Conservation (phyloP, 2,888 invertebrate species). For the Automeris io region DNA sequence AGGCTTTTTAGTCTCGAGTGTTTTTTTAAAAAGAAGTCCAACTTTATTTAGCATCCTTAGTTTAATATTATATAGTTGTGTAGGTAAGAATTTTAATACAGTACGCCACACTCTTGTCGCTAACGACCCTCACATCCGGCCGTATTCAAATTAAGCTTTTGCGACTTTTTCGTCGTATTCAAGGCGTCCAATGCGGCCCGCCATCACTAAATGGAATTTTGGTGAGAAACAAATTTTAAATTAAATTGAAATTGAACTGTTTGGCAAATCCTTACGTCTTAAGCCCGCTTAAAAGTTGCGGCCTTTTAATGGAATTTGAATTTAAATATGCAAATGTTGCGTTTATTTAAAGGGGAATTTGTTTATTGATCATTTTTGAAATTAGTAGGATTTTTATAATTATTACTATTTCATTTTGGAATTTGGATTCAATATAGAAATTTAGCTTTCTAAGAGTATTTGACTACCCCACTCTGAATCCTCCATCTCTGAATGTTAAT, state of each 20-base stretch:
- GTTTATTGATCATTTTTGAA: conserved; percentile 41
- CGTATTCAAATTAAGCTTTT: conserved; percentile 50
- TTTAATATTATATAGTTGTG: no score
- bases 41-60: background rate
- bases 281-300: conserved; percentile 19
- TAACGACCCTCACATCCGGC: conserved; percentile 44
- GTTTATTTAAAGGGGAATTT: conserved; percentile 7
- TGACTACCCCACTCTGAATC: no score
- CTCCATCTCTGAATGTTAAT: no score
- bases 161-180: conserved; percentile 39
- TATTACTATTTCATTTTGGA: conserved; percentile 2
- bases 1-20: no score
- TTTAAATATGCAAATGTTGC: conserved; percentile 10
- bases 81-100: conserved; percentile 16
- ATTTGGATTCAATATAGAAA: no score
- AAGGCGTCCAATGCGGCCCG: conserved; percentile 14
- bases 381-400: conserved; percentile 19
- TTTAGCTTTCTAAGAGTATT: no score
- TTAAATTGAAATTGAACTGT: conserved; percentile 24
- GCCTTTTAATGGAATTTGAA: conserved; percentile 20
- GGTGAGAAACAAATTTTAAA: conserved; percentile 23
- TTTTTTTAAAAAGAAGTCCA: no score
- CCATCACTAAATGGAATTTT: conserved; percentile 23
- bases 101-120: conserved; percentile 13
- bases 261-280: conserved; percentile 14